A percentile compares a stretch with the other conserved stretches of the same genome.
Conservation (phyloP, 2,113 vertebrate species). For the Carassius carassius region DNA sequence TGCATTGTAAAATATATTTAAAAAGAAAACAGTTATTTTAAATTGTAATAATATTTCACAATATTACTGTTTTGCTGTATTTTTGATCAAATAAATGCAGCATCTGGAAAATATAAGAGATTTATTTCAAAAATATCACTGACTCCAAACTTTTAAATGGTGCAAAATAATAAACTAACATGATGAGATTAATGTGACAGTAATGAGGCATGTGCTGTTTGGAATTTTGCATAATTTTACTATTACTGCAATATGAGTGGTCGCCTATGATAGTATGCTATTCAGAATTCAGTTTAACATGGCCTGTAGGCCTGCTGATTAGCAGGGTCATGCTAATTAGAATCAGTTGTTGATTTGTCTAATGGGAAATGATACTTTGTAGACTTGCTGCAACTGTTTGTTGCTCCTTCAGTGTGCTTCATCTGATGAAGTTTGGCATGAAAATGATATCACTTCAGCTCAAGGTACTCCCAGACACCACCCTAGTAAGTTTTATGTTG, state of each 20-base stretch:
- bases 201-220: background rate
- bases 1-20: background rate
- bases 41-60: background rate
- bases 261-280: background rate
- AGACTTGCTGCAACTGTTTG: background rate
- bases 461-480: conserved; percentile 9
- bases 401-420: background rate
- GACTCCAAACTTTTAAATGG: no score
- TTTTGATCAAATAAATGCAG: no score
- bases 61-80: background rate
- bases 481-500: background rate
- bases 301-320: background rate
- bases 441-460: background rate
- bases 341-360: background rate
- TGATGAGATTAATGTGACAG: no score
- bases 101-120: no score
- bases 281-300: no score
- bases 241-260: background rate
- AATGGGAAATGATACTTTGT: background rate
- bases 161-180: background rate
- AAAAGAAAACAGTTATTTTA: no score
- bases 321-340: background rate
- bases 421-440: background rate
- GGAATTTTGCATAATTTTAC: background rate
- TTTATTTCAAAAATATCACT: no score